Conservation (phyloP, 1,140 invertebrate genomes). For the Phocides pigmalion region DNA sequence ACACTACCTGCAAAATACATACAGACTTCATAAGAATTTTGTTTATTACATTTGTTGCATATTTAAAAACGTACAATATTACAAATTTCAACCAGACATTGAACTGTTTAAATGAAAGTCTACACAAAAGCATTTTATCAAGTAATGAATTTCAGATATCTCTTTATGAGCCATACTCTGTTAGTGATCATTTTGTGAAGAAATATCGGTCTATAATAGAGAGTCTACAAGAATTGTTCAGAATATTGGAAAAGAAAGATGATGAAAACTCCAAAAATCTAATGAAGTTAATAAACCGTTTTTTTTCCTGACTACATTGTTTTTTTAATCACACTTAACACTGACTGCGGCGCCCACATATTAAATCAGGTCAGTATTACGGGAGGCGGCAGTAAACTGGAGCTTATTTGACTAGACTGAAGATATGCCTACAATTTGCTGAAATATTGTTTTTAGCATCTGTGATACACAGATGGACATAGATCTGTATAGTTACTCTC, state of each 20-base stretch:
- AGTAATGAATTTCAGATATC: too few species aligned
- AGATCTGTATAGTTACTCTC: too few species aligned
- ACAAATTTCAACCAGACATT: conserved; percentile 54
- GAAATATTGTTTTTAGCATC: too few species aligned
- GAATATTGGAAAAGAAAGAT: not conserved
- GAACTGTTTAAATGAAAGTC: conserved; percentile 49
- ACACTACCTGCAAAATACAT: conserved; percentile 19
- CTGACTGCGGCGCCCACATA: too few species aligned
- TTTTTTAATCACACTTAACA: too few species aligned
- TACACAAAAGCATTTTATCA: conserved; percentile 14
- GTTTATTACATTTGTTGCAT: conserved; percentile 58
- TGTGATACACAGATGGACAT: too few species aligned
- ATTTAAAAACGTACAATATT: conserved; percentile 61
- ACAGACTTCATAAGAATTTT: conserved; percentile 47
- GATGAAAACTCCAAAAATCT: not conserved
- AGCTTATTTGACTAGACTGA: too few species aligned
- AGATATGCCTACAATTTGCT: too few species aligned
- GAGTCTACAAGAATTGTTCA: not conserved
- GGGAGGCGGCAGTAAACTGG: too few species aligned
- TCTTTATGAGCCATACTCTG: not conserved
- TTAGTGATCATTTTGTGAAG: not conserved
- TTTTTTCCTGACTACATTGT: not conserved
- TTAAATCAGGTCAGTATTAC: too few species aligned
- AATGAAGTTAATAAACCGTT: conserved; percentile 19
- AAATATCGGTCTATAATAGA: conserved; percentile 2